Evolutionary conservation across 2,113 vertebrate species (phyloP).

Genomic region (Sciurus niger): DNA sequence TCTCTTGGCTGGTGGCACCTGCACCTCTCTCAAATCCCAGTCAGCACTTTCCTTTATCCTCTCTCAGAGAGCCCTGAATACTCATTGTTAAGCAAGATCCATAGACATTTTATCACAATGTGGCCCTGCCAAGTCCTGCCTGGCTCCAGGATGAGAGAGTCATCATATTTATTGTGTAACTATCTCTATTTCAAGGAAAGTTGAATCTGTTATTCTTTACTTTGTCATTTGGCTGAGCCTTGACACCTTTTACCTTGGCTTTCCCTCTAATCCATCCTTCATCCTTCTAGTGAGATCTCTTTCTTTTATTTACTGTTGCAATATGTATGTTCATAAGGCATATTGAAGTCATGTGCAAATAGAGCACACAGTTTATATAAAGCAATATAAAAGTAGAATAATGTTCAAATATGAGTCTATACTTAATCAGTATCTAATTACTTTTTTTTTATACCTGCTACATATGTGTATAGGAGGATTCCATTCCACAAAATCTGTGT

Average conservation of each 20-base stretch:
- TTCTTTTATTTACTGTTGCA: constrained; percentile 57
- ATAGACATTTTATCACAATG: constrained; percentile 29
- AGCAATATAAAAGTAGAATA: constrained; percentile 42
- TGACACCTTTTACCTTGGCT: constrained; percentile 71
- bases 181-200: constrained; percentile 53
- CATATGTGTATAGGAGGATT: constrained; percentile 51
- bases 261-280: constrained; percentile 65
- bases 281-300: constrained; percentile 61
- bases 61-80: background rate
- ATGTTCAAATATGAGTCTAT: constrained; percentile 13
- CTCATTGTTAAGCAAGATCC: constrained; percentile 8
- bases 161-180: constrained; percentile 20
- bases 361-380: constrained; percentile 14
- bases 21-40: background rate
- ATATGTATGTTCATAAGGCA: background rate
- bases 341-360: constrained; percentile 42
- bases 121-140: constrained; percentile 1
- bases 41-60: background rate
- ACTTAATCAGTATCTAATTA: constrained; percentile 71
- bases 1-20: background rate
- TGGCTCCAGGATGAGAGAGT: constrained; percentile 40
- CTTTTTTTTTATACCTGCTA: constrained; percentile 1
- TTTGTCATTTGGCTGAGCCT: constrained; percentile 59
- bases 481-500: constrained; percentile 40
- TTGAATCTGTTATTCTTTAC: constrained; percentile 54